These are phyloP conservation scores for Thunnus maccoyii DNA, from an alignment of 2,113 vertebrate species.

Conservation along the genomic window DNA sequence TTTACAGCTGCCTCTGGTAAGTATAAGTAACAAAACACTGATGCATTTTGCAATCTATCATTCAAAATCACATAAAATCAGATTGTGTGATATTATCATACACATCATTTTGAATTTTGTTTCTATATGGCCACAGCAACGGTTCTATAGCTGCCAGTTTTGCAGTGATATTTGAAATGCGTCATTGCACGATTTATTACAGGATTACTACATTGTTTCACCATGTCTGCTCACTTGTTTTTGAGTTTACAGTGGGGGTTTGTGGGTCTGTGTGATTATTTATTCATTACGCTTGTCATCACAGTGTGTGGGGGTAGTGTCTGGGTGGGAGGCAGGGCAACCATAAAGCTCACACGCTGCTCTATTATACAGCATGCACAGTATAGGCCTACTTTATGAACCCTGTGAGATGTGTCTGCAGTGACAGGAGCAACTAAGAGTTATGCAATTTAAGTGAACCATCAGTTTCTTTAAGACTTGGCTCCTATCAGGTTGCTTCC, in stretches of 20 bases:
- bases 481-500: slow-evolving; percentile 34
- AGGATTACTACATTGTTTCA: slow-evolving; percentile 32
- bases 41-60: slow-evolving; percentile 7
- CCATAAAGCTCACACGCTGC: slow-evolving; percentile 41
- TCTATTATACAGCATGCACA: slow-evolving; percentile 8
- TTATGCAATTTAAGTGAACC: slow-evolving; percentile 34
- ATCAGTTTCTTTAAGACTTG: slow-evolving; percentile 20
- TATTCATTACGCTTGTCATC: slow-evolving; percentile 69
- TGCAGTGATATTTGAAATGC: not conserved
- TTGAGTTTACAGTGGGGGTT: slow-evolving; percentile 31
- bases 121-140: not conserved
- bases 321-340: slow-evolving; percentile 42
- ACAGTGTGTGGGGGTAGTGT: slow-evolving; percentile 55
- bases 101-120: not conserved
- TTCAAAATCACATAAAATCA: not conserved
- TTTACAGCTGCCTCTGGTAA: not conserved
- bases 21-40: not conserved
- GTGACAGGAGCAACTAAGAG: slow-evolving; percentile 21
- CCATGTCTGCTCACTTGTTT: slow-evolving; percentile 51
- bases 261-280: slow-evolving; percentile 63
- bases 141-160: not conserved
- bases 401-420: slow-evolving; percentile 35
- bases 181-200: slow-evolving; percentile 10
- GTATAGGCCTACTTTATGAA: slow-evolving; percentile 12
- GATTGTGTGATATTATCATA: not conserved